These are phyloP conservation scores for Laupala kohalensis DNA, from an alignment of 1,140 invertebrate species.

Conservation along the genomic window DNA sequence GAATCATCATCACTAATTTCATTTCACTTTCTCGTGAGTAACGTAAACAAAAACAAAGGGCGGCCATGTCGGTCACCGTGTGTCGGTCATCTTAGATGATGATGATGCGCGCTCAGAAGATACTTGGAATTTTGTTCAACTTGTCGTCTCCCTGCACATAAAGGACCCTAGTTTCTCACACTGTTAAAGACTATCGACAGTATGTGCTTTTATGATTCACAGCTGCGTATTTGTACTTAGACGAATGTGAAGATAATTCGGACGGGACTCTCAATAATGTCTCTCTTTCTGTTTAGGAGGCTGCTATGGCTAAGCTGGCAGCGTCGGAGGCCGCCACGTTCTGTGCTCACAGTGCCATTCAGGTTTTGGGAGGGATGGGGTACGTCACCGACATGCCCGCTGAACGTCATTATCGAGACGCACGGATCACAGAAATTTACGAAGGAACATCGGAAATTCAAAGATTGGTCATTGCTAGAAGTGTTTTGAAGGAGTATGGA, in stretches of 20 bases:
- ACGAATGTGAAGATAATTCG: slow-evolving; percentile 7
- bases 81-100: too few species aligned
- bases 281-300: slow-evolving; percentile 45
- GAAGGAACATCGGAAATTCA: slow-evolving; percentile 95
- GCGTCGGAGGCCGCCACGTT: slow-evolving; percentile 89
- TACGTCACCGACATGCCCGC: slow-evolving; percentile 94
- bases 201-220: too few species aligned
- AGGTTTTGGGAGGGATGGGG: slow-evolving; percentile 83
- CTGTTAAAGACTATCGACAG: too few species aligned
- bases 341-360: slow-evolving; percentile 77
- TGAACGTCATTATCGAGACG: slow-evolving; percentile 83
- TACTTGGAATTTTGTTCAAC: too few species aligned
- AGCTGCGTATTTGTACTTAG: not conserved
- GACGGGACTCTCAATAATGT: not conserved
- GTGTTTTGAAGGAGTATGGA: slow-evolving; percentile 74
- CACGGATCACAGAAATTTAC: slow-evolving; percentile 83
- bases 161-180: too few species aligned
- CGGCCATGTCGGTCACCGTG: too few species aligned
- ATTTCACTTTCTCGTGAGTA: too few species aligned
- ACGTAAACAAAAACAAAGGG: too few species aligned
- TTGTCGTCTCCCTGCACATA: too few species aligned
- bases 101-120: too few species aligned
- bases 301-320: slow-evolving; percentile 92
- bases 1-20: too few species aligned
- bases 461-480: slow-evolving; percentile 80